phyloP scores from a whole-genome alignment of 1,140 invertebrate genomes.

The Trissolcus basalis region DNA sequence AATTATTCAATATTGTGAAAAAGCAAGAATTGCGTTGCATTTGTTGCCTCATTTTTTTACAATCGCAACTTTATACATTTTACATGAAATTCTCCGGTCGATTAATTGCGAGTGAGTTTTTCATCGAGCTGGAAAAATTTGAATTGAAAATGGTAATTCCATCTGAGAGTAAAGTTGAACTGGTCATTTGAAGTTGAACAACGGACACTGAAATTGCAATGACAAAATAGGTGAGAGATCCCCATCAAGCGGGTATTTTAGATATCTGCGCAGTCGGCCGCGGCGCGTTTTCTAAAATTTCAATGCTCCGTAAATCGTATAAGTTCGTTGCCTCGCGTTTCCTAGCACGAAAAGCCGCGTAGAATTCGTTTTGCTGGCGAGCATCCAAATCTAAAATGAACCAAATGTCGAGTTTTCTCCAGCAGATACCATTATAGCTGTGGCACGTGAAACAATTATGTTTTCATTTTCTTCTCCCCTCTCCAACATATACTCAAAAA shows the following conservation, averaged over 20 bases:
- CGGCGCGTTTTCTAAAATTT: conserved; percentile 49
- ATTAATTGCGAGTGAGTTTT: too few species aligned
- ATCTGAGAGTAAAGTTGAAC: too few species aligned
- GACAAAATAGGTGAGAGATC: not conserved
- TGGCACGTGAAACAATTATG: conserved; percentile 58
- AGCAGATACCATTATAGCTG: conserved; percentile 54
- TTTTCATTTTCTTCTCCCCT: conserved; percentile 44
- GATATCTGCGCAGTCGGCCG: conserved; percentile 2
- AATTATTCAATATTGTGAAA: too few species aligned
- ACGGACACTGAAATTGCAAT: too few species aligned
- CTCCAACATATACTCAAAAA: too few species aligned
- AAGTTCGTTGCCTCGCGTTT: conserved; percentile 61
- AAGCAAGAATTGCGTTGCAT: too few species aligned
- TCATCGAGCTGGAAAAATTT: too few species aligned
- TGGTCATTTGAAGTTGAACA: too few species aligned
- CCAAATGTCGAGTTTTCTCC: conserved; percentile 61
- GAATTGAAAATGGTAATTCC: too few species aligned
- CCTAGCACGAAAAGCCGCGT: conserved; percentile 54
- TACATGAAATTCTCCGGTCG: conserved; percentile 21
- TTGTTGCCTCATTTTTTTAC: conserved; percentile 27
- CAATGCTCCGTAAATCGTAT: conserved; percentile 47
- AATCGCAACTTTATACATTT: conserved; percentile 24
- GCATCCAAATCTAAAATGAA: conserved; percentile 61
- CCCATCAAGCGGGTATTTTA: conserved; percentile 10
- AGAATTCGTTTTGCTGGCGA: conserved; percentile 57